Conservation (phyloP, 64 coral and sea anemone species). For the Montipora capricornis region DNA sequence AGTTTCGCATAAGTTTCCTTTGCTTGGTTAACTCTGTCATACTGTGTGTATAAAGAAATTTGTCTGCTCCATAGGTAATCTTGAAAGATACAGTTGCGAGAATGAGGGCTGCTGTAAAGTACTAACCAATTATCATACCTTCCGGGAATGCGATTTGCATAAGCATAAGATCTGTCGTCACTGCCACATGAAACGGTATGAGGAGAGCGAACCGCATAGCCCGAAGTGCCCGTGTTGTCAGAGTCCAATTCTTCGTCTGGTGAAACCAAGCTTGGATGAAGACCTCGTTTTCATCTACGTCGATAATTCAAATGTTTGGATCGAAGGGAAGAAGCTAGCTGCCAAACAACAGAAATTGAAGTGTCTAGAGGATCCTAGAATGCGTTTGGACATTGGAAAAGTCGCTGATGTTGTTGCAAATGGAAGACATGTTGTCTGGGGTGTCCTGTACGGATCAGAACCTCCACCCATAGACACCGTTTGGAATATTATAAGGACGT, state of each 20-base stretch:
- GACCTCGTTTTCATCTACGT: constrained; percentile 32
- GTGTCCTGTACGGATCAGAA: constrained; percentile 28
- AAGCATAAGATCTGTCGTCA: not conserved
- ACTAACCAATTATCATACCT: not conserved
- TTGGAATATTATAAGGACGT: not conserved
- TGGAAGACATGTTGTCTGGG: constrained; percentile 3
- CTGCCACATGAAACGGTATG: not conserved
- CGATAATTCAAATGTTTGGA: constrained; percentile 48
- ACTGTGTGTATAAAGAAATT: not conserved
- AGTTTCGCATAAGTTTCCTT: not conserved
- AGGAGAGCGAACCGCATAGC: not conserved
- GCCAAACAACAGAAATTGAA: not conserved
- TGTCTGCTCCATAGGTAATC: not conserved
- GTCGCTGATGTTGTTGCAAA: not conserved
- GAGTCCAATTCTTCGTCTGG: not conserved
- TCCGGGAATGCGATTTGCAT: not conserved
- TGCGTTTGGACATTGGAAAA: constrained; percentile 22
- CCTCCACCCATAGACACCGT: constrained; percentile 32
- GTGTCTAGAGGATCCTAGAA: not conserved
- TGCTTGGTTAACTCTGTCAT: not conserved
- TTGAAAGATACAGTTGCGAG: not conserved
- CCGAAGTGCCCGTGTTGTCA: not conserved
- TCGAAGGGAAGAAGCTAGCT: constrained; percentile 26
- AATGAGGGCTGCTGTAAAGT: not conserved
- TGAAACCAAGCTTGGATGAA: not conserved